Evolutionary conservation across 2,888 invertebrate species (phyloP), one percentile per base, ranked within the genome.

Genomic region (Lasioglossum villosulum): DNA sequence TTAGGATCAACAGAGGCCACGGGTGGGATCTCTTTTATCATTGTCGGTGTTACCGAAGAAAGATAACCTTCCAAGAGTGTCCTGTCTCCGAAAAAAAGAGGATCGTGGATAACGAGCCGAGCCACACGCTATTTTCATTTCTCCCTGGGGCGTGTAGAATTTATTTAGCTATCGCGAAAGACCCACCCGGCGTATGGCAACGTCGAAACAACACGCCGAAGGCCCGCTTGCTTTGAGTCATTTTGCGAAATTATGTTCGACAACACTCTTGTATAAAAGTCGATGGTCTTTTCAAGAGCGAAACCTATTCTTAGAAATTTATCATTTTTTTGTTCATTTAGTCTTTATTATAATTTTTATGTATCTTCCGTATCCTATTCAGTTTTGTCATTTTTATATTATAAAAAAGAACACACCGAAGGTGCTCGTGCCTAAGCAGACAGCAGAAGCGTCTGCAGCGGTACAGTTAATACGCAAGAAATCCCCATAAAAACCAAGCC

Each of bases 1-100:
- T 94, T 92, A 93, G 94, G 94, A 94, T 94, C 92, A 94, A 94
- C 93, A 93, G 90, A 87, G 85, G 88, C 90, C 90, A 89, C 74
- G 84, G 86, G 84, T 75, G 89, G 84, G 89, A 90, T 85, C 90
- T 91, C 91, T 81, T 94, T 90, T 91, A 90, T 94, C 94, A 94
- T 94, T 94, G 94, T 94, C 94, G 88, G 86, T 83, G 89, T 92
- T 93, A 92, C 91, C 88, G 92, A 93, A 94, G 89, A 91, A 86
- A 89, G 86, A 91, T 91, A 80, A 74, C 88, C 80, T 68, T 52
- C 70, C 81, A 72, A 78, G 82, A 83, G 81, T 78, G 78, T 59
- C n/a, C 72, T 52, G 80, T 10, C 70, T 76, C 66, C 75, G 6
- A 30, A 86, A 68, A 87, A 87, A 74, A 71, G 75, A 76, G 48